Base-by-base conservation (phyloP, 1,140 invertebrate genomes). In the Vanessa atalanta region DNA sequence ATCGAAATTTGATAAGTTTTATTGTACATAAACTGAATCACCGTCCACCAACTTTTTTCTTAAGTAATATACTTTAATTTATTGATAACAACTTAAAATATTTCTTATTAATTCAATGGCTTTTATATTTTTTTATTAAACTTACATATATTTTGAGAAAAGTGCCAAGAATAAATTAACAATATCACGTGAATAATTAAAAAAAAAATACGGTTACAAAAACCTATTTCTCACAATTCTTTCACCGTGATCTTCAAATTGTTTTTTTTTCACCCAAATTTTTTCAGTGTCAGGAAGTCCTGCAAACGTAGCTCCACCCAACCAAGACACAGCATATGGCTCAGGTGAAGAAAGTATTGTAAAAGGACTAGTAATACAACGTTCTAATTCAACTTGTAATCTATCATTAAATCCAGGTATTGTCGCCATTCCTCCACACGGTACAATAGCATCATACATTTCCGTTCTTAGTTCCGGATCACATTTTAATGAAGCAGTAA, bases 241-340 rank as follows among this genome's bases (percentile, higher is more conserved):
- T 55, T 57, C 78, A 16, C 89, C 89, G 15, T 85, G 72, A 9
- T 91, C 88, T 37, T 90, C 84, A 63, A 76, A 91, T 66, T 88
- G 85, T 47, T 82, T 84, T 65, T 86, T 85, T 9, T 64, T 65
- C 0, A 89, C 76, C 85, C 85, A 90, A 57, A 90, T 68, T 57
- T 83, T 86, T 15, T 81, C 68, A 0, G 81, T 67, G 13, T 82
- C 83, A 2, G 82, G 15, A 47, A 90, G 68, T 1, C 83, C 82
- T 31, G 86, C 85, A 71, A 88, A 90, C 0, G 82, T 83, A 4
- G 89, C 84, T n/a, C 85, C 89, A 0, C 89, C 89, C n/a, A 91
- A 72, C 88, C 88, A 91, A 0, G 85, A 11, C 2, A 81, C 50
- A 14, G 82, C 79, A 70, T 90, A 90, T 0, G 83, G 65, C 73